Percentiles rank a stretch among this genome's conserved stretches.
These are phyloP conservation scores for Epinotia ramella DNA, from an alignment of 2,888 invertebrate species.

Conservation along the genomic window DNA sequence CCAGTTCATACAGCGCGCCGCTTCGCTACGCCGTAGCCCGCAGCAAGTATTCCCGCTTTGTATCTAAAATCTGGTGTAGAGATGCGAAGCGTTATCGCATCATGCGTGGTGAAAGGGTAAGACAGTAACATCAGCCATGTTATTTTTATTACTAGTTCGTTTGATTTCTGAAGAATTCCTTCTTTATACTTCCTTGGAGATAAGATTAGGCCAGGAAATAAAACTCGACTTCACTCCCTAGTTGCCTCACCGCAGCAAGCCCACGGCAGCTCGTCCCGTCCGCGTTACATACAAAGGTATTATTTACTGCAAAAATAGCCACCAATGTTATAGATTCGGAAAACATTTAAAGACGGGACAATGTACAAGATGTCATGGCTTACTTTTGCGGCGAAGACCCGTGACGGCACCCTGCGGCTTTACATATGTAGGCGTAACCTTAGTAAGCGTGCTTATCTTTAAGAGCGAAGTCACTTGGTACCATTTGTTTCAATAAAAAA, in stretches of 20 bases:
- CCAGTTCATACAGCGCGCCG: neutral
- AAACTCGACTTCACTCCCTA: neutral
- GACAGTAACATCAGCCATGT: neutral
- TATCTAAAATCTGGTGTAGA: neutral
- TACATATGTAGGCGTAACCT: neutral
- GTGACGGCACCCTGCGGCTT: neutral
- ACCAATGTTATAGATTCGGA: constrained; percentile 50
- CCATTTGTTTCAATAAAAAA: neutral
- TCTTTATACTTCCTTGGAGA: neutral
- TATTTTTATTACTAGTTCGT: neutral
- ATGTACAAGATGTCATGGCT: constrained; percentile 55
- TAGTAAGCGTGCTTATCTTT: neutral
- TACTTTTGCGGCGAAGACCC: constrained; percentile 54
- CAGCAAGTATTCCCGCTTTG: neutral
- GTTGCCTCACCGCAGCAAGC: neutral
- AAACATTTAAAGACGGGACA: constrained; percentile 44
- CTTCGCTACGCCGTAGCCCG: neutral
- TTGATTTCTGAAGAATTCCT: neutral
- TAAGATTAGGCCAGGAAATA: neutral
- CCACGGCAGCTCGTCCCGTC: constrained; percentile 12
- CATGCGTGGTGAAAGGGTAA: neutral
- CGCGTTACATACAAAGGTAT: constrained; percentile 55
- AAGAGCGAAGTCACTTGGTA: neutral
- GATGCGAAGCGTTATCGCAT: neutral
- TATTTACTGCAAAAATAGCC: constrained; percentile 58